Conservation (phyloP, 30 jellyfish, hydroid and myxozoan species). For the Cassiopea xamachana region DNA sequence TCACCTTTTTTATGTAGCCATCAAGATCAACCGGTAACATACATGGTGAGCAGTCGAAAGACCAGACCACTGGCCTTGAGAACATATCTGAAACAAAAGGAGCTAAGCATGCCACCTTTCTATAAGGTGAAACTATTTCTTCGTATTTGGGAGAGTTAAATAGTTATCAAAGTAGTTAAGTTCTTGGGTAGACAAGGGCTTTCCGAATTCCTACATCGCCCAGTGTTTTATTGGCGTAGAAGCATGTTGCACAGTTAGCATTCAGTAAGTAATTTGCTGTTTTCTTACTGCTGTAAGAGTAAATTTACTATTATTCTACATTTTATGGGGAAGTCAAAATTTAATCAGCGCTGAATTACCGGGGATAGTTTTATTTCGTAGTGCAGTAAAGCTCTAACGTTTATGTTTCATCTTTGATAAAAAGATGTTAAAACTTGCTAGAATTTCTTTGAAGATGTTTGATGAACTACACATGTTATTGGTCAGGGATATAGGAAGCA, state of each 20-base stretch:
- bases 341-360: neutral
- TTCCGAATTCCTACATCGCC: no score
- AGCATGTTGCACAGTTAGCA: no score
- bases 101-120: slow-evolving; percentile 55
- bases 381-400: no score
- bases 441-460: no score
- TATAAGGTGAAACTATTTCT: neutral
- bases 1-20: slow-evolving; percentile 12
- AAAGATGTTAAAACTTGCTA: no score
- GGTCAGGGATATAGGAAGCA: no score
- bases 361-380: no score
- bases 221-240: no score
- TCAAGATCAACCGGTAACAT: slow-evolving; percentile 67
- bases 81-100: slow-evolving; percentile 6
- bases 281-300: neutral
- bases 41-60: slow-evolving; percentile 52
- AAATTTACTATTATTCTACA: neutral
- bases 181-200: neutral
- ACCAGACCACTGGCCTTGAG: slow-evolving; percentile 15
- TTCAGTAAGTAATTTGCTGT: neutral
- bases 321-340: neutral
- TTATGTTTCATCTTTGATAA: no score
- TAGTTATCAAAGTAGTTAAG: no score
- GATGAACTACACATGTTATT: no score
- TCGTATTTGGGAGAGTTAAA: neutral